A percentile compares a stretch with the other conserved stretches of the same genome.
These are phyloP conservation scores for Xyrauchen texanus DNA, from an alignment of 2,113 vertebrate genomes.

Conservation along the genomic window DNA sequence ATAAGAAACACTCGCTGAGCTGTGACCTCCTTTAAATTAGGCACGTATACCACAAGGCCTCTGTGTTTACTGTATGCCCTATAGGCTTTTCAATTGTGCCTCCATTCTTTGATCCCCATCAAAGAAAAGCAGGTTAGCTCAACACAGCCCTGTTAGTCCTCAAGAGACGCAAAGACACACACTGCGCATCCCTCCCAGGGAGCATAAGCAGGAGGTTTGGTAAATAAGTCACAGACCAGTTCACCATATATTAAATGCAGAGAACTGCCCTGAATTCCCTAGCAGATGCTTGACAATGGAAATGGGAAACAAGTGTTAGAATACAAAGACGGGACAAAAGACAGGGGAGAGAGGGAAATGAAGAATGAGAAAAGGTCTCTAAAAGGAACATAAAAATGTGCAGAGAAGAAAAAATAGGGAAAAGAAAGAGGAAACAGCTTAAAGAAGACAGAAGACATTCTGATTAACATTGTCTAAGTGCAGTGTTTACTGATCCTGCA, in stretches of 20 bases:
- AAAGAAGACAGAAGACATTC: no score
- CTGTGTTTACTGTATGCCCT: conserved; percentile 17
- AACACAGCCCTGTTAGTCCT: conserved; percentile 44
- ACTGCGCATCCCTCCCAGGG: not conserved
- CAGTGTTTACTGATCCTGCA: no score
- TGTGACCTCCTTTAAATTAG: conserved; percentile 38
- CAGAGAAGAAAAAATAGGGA: no score
- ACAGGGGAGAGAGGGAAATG: no score
- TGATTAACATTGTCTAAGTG: no score
- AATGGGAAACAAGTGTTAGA: not conserved
- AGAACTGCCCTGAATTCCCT: conserved; percentile 10
- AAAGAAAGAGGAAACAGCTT: no score
- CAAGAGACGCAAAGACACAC: conserved; percentile 22
- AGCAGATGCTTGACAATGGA: conserved; percentile 35
- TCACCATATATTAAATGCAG: conserved; percentile 37
- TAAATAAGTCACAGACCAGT: conserved; percentile 48
- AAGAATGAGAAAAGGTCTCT: no score
- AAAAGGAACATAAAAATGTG: no score
- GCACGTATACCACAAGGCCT: conserved; percentile 28
- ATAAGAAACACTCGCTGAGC: conserved; percentile 15
- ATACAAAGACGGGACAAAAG: not conserved
- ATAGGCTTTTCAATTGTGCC: conserved; percentile 32
- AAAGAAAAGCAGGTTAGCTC: not conserved
- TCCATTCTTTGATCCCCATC: conserved; percentile 28
- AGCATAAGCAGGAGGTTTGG: conserved; percentile 8